A percentile compares a stretch with the other conserved stretches of the same genome.
Evolutionary conservation across 2,888 invertebrate species (phyloP).

Genomic region (Cataglyphis livida): DNA sequence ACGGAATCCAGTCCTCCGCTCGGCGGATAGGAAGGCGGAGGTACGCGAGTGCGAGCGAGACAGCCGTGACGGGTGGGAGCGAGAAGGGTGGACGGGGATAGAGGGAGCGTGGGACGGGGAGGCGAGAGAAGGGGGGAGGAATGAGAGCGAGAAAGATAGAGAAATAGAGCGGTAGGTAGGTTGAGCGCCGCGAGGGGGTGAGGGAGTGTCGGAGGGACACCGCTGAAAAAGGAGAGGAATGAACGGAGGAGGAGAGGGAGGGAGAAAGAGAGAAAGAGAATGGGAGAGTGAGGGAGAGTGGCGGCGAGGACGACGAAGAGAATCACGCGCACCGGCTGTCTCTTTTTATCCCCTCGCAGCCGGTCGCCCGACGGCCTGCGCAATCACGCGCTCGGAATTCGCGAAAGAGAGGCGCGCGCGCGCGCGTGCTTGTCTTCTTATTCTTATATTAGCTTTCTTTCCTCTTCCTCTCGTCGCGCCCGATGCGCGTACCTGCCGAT

Average conservation of each 20-base stretch:
- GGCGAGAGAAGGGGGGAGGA: constrained; percentile 65
- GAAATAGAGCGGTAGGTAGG: constrained; percentile 66
- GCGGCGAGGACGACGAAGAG: constrained; percentile 67
- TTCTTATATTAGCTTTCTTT: constrained; percentile 29
- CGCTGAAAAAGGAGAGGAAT: constrained; percentile 68
- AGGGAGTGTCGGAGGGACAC: constrained; percentile 68
- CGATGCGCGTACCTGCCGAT: constrained; percentile 17
- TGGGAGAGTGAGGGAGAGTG: constrained; percentile 56
- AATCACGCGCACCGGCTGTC: constrained; percentile 62
- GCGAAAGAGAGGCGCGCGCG: constrained; percentile 30
- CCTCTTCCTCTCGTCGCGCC: constrained; percentile 27
- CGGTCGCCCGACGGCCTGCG: constrained; percentile 37
- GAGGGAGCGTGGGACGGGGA: constrained; percentile 62
- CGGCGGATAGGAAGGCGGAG: constrained; percentile 76
- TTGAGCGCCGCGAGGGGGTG: constrained; percentile 66
- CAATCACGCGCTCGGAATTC: constrained; percentile 49
- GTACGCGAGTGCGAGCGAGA: constrained; percentile 66
- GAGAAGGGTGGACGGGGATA: constrained; percentile 64
- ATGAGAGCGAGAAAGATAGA: constrained; percentile 57
- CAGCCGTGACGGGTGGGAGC: constrained; percentile 61
- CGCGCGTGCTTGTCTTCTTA: constrained; percentile 32
- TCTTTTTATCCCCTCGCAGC: constrained; percentile 40
- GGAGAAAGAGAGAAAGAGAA: constrained; percentile 32
- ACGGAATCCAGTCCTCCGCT: constrained; percentile 81
- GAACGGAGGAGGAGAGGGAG: constrained; percentile 39